These are phyloP conservation scores for Drosophila hawaiiensis DNA, from an alignment of 2,888 invertebrate genomes.

Conservation along the genomic window DNA sequence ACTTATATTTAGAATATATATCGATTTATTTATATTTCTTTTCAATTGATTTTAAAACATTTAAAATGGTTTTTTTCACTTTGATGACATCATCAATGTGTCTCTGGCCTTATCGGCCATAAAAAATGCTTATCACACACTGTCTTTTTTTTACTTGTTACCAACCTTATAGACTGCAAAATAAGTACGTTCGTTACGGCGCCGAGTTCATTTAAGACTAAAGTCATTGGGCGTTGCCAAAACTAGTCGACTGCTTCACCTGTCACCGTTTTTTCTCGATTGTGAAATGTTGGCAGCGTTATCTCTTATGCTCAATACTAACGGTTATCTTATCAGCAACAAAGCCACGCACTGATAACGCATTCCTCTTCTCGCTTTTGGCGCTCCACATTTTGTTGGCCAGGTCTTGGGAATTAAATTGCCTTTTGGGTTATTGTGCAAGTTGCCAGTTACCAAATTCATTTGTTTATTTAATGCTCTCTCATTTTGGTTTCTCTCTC, in stretches of 20 bases:
- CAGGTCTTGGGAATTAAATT: constrained; percentile 22
- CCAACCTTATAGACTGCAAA: constrained; percentile 65
- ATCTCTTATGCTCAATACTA: constrained; percentile 59
- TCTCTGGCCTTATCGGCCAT: constrained; percentile 61
- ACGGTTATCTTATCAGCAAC: constrained; percentile 57
- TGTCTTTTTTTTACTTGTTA: constrained; percentile 35
- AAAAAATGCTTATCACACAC: constrained; percentile 47
- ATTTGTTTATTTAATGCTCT: constrained; percentile 54
- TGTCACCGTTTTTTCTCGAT: constrained; percentile 58
- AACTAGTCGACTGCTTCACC: constrained; percentile 52
- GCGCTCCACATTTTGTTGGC: constrained; percentile 49
- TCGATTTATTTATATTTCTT: constrained; percentile 14
- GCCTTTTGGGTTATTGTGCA: constrained; percentile 54
- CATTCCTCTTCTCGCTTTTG: constrained; percentile 52
- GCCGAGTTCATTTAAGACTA: constrained; percentile 78
- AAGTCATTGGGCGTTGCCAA: constrained; percentile 72
- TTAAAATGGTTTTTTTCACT: constrained; percentile 49
- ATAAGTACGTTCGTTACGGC: constrained; percentile 73
- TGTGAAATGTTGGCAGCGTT: constrained; percentile 69
- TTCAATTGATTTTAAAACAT: constrained; percentile 12
- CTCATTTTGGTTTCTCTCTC: not conserved
- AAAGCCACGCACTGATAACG: constrained; percentile 63
- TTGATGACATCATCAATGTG: constrained; percentile 78
- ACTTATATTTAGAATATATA: constrained; percentile 1
- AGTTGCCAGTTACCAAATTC: constrained; percentile 57